These are phyloP conservation scores for Planiliza haematocheilus DNA, from an alignment of 2,113 vertebrate species.

Conservation along the genomic window DNA sequence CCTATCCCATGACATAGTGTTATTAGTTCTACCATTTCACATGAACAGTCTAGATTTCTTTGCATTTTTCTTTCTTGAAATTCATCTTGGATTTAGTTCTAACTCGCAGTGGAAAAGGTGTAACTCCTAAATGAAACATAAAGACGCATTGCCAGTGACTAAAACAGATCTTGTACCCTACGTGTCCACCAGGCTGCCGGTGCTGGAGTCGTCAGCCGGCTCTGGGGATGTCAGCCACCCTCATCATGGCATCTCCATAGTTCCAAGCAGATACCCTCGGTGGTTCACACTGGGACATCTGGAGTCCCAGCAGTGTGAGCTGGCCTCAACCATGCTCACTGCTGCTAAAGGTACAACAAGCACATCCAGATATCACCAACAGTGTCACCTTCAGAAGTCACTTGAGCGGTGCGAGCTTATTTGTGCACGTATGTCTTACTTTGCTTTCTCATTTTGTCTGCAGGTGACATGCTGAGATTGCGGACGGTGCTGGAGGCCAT, in stretches of 20 bases:
- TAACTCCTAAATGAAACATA: neutral
- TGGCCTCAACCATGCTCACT: constrained; percentile 98
- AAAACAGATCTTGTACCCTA: neutral
- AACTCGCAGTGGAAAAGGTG: neutral
- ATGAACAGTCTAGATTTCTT: no score
- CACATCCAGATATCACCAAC: neutral
- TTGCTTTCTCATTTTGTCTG: constrained; percentile 3
- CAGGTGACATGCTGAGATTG: constrained; percentile 95
- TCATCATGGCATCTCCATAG: constrained; percentile 95
- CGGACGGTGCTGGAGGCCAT: constrained; percentile 96
- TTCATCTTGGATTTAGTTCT: no score
- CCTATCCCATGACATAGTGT: neutral
- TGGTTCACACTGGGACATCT: constrained; percentile 99
- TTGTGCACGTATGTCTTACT: neutral
- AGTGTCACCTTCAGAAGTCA: no score
- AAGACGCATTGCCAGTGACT: neutral
- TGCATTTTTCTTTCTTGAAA: no score
- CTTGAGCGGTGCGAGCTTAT: accelerated
- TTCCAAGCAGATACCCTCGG: constrained; percentile 95
- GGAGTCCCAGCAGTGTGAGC: constrained; percentile 98
- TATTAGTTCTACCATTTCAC: neutral
- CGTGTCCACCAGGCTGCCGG: constrained; percentile 86
- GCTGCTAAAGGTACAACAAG: constrained; percentile 81
- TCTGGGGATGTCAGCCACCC: constrained; percentile 91
- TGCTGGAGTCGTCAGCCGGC: constrained; percentile 92